phyloP scores from a whole-genome alignment of 1,140 invertebrate species.

The Odontomachus brunneus region DNA sequence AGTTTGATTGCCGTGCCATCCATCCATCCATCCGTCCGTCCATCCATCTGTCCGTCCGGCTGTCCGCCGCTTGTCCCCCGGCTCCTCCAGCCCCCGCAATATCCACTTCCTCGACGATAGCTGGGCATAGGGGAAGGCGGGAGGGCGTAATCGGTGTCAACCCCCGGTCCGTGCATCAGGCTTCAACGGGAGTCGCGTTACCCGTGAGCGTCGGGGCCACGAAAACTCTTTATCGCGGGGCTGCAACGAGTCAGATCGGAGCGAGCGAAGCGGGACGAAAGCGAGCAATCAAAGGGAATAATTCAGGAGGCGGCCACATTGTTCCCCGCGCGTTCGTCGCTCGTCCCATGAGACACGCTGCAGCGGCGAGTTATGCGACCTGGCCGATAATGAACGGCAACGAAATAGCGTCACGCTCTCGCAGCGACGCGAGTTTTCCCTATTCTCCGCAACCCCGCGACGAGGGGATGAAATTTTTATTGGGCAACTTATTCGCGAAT shows the following conservation, averaged over 20 bases:
- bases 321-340: slow-evolving; percentile 74
- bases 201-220: slow-evolving; percentile 30
- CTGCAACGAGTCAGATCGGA: slow-evolving; percentile 52
- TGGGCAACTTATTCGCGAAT: slow-evolving; percentile 50
- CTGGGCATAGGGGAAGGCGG: slow-evolving; percentile 21
- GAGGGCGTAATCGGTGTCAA: slow-evolving; percentile 52
- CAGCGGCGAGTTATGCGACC: slow-evolving; percentile 68
- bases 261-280: slow-evolving; percentile 80
- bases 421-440: slow-evolving; percentile 58
- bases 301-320: slow-evolving; percentile 83
- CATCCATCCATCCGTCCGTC: slow-evolving; percentile 70
- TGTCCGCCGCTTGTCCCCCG: slow-evolving; percentile 24
- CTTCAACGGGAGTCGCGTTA: slow-evolving; percentile 58
- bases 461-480: slow-evolving; percentile 54
- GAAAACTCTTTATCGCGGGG: slow-evolving; percentile 67
- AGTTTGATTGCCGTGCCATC: slow-evolving; percentile 77
- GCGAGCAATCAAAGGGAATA: slow-evolving; percentile 85
- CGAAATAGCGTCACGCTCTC: slow-evolving; percentile 68
- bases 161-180: slow-evolving; percentile 50
- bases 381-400: slow-evolving; percentile 70
- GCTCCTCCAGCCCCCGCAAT: background rate
- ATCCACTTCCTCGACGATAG: slow-evolving; percentile 30
- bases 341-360: slow-evolving; percentile 67
- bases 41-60: slow-evolving; percentile 56
- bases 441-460: slow-evolving; percentile 28